These are phyloP conservation scores for Melanchra persicariae DNA, from an alignment of 2,888 invertebrate species.

Conservation along the genomic window DNA sequence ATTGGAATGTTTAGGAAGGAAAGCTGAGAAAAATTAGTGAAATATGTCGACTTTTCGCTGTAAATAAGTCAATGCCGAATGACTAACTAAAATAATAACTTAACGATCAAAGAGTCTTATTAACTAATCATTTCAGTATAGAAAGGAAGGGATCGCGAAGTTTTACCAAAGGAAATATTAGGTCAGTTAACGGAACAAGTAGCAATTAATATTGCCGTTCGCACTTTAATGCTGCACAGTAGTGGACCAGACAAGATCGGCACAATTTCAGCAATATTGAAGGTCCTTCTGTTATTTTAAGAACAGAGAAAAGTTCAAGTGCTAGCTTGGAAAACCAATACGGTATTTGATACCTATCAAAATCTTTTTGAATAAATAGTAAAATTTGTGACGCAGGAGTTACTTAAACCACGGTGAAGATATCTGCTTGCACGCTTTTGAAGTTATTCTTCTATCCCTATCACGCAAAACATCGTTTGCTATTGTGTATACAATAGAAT, in stretches of 20 bases:
- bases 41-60: background rate
- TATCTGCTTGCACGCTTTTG: too few species aligned
- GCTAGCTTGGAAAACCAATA: too few species aligned
- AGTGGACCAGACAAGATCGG: background rate
- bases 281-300: too few species aligned
- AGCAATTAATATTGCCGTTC: conserved; percentile 6
- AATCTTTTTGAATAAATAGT: too few species aligned
- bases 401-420: too few species aligned
- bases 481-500: too few species aligned
- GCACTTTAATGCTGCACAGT: background rate
- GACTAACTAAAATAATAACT: background rate
- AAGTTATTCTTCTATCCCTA: too few species aligned
- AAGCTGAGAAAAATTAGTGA: background rate
- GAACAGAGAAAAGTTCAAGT: too few species aligned
- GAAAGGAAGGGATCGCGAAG: conserved; percentile 23
- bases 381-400: too few species aligned
- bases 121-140: background rate
- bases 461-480: too few species aligned
- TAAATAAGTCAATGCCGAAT: conserved; percentile 8
- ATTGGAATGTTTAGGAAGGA: background rate
- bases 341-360: too few species aligned
- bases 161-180: conserved; percentile 35
- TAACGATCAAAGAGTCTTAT: background rate
- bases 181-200: conserved; percentile 34
- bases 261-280: background rate